A percentile compares a stretch with the other conserved stretches of the same genome.
phyloP scores from a whole-genome alignment of 2,113 vertebrate genomes.

The Platichthys stellatus region DNA sequence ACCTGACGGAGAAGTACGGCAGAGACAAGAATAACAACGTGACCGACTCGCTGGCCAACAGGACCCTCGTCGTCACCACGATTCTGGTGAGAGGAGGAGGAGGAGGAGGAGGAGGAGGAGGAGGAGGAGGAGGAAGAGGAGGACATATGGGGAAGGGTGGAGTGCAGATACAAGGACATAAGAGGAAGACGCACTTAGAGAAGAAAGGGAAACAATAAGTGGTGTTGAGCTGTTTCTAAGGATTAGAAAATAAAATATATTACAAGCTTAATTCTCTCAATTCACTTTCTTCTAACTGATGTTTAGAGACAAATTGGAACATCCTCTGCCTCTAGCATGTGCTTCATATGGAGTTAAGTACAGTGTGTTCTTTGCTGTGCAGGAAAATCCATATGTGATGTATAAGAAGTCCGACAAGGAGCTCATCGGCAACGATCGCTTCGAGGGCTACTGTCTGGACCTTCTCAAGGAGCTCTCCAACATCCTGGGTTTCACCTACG shows the following conservation, averaged over 20 bases:
- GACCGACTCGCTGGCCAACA: conserved; percentile 93
- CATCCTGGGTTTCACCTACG: conserved; percentile 96
- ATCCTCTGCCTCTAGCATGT: too few species aligned
- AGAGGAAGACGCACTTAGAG: background rate
- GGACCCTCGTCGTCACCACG: conserved; percentile 96
- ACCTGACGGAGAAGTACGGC: conserved; percentile 87
- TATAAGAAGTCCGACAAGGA: conserved; percentile 96
- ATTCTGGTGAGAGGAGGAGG: conserved; percentile 89
- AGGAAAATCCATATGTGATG: conserved; percentile 99
- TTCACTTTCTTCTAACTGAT: too few species aligned
- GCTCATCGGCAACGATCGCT: conserved; percentile 94
- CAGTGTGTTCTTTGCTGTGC: conserved; percentile 21
- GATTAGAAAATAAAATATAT: too few species aligned
- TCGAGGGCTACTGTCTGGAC: conserved; percentile 97
- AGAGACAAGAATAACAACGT: conserved; percentile 88
- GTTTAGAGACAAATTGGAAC: too few species aligned
- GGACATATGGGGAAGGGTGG: too few species aligned
- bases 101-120: conserved; percentile 57
- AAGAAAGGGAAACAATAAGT: background rate
- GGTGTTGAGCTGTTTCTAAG: background rate
- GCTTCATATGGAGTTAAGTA: background rate
- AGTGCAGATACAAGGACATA: too few species aligned
- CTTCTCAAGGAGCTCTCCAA: conserved; percentile 95
- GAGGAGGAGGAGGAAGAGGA: background rate
- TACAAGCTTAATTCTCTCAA: too few species aligned